Evolutionary conservation across 2,888 invertebrate genomes (phyloP), one percentile per base, ranked within the genome.

Genomic region (Leucania comma): DNA sequence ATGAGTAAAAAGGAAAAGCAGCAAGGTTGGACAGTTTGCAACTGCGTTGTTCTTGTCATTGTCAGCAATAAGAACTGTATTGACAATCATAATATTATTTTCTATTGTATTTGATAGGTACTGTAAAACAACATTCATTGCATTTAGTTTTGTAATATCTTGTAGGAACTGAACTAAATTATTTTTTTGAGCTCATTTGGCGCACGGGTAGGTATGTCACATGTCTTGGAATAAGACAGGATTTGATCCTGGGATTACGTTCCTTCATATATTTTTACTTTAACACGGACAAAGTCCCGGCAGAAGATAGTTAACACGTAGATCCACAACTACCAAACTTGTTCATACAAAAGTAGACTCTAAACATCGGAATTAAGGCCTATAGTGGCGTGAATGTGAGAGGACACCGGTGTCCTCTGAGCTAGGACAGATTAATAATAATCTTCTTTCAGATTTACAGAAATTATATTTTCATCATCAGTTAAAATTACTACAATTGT

Each of bases 81-180:
- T 50, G 50, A 68, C 57, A 58, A 54, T 59, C 50, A 59, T 50
- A 60, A 59, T 59, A 76, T 61, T 73, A 59, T 68, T 62, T 53
- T 50, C 35, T 62, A 61, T 78, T 62, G 66, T 53, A 26, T 12
- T 22, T 22, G 26, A n/a, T 14, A 46, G 24, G 35, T 10, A 46
- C n/a, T 59, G 50, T n/a, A 46, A 35, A 63, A n/a, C 35, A 26
- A 42, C 9, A 53, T 50, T 20, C 8, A 29, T 29, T 64, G 35
- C 65, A 48, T 29, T 38, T 0, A n/a, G 24, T 38, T 32, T 56
- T 32, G 32, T 48, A 26, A 48, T 20, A 22, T 20, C 9, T 22
- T 53, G 1, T 2, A 53, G 22, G 14, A 17, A 24, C 46, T 20
- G 20, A n/a, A 57, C 2, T 22, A 8, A 26, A 53, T 14, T 29